Evolutionary conservation across 2,888 invertebrate genomes (phyloP).

Genomic region (Xanthorhoe spadicearia): DNA sequence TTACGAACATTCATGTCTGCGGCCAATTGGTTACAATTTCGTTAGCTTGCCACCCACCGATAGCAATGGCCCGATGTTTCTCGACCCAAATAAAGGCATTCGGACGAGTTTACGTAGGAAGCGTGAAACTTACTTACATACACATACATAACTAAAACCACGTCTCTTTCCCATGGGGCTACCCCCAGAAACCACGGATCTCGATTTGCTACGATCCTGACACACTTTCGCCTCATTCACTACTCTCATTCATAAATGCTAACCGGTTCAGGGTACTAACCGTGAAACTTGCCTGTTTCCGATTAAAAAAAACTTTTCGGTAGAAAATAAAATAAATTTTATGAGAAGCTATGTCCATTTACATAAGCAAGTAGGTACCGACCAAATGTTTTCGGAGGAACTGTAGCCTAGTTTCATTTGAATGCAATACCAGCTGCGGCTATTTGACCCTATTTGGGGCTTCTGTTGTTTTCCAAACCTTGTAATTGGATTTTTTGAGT

Average conservation of each 20-base stretch:
- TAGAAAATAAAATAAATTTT: too few relatives aligned
- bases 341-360: too few relatives aligned
- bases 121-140: not conserved
- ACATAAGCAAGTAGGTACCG: not conserved
- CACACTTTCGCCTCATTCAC: too few relatives aligned
- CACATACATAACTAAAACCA: too few relatives aligned
- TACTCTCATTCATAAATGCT: too few relatives aligned
- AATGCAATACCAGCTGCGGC: slow-evolving; percentile 16
- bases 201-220: too few relatives aligned
- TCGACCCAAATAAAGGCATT: slow-evolving; percentile 11
- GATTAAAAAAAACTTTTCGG: too few relatives aligned
- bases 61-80: slow-evolving; percentile 8
- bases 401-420: slow-evolving; percentile 9
- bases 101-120: slow-evolving; percentile 5
- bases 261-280: too few relatives aligned
- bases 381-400: not conserved
- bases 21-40: slow-evolving; percentile 30
- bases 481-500: not conserved
- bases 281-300: too few relatives aligned
- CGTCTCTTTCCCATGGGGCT: too few relatives aligned
- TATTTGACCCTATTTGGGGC: slow-evolving; percentile 11
- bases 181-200: too few relatives aligned
- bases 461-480: slow-evolving; percentile 8
- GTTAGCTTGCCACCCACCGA: slow-evolving; percentile 23
- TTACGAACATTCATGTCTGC: slow-evolving; percentile 25